Conservation (phyloP, 2,797 vertebrate genomes). For the Parotocinclus haroldoi region DNA sequence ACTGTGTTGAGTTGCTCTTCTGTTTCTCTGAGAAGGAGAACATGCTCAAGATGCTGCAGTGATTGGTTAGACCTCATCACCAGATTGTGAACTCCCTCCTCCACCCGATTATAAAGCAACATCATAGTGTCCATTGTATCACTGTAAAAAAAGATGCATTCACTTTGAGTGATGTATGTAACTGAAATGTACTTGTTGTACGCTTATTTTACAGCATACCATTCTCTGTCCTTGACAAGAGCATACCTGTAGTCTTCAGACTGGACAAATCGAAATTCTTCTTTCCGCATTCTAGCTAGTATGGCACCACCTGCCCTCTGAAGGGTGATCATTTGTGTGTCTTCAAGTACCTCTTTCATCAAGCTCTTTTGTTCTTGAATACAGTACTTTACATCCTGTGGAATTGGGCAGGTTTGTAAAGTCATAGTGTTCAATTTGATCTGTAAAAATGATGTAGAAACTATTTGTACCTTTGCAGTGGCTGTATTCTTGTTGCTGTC, state of each 20-base stretch:
- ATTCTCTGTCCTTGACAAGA: background rate
- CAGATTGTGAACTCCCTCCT: constrained; percentile 85
- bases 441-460: background rate
- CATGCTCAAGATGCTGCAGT: constrained; percentile 78
- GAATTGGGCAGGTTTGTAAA: background rate
- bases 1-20: constrained; percentile 77
- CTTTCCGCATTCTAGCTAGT: constrained; percentile 78
- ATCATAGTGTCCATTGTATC: constrained; percentile 73
- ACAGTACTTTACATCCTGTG: constrained; percentile 74
- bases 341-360: constrained; percentile 84
- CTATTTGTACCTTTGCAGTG: constrained; percentile 72
- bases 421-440: background rate
- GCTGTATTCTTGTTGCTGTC: constrained; percentile 59
- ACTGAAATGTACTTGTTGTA: background rate
- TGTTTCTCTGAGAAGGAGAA: constrained; percentile 70
- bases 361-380: constrained; percentile 77
- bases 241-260: constrained; percentile 74
- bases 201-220: background rate
- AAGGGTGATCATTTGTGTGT: constrained; percentile 75
- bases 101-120: constrained; percentile 81
- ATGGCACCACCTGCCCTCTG: constrained; percentile 84
- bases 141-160: constrained; percentile 60
- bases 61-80: constrained; percentile 87
- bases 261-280: constrained; percentile 68
- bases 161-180: background rate